Base-by-base conservation (phyloP, 37 sponge, comb jelly and placozoan genomes). In the Eunapius fragilis region DNA sequence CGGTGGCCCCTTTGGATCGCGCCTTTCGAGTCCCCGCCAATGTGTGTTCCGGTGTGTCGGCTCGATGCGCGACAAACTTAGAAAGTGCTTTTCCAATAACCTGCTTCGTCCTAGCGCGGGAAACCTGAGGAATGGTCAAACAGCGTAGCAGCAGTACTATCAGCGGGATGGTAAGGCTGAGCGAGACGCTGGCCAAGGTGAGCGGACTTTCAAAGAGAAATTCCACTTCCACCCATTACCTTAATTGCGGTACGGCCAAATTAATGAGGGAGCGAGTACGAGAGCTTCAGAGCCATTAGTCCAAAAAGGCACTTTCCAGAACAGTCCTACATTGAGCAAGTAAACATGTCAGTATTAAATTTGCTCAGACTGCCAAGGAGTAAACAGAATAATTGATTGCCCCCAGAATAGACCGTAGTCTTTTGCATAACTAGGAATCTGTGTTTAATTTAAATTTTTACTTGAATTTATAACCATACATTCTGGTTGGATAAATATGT, bases 31-130 rank as follows among this genome's bases (percentile, higher is more conserved):
- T 69, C 2, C 82, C 94, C 9, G 74, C 86, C 71, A 94, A 79
- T 0, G 89, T 94, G 93, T 94, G 91, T 82, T 94, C 94, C 0
- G 94, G 94, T 9, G 31, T 71, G 7, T 87, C 94, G 45, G 83
- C 93, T 69, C 94, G 87, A 58, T 92, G 93, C 10, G 92, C 93
- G 30, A 93, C 26, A 6, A 81, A 81, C 34, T 2, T 73, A 35
- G 58, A 58, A 17, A 58, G 58, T 17, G 58, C 58, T 11, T 58
- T 58, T 58, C 58, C 58, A 58, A 58, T 58, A 1, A 58, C 22
- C 58, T 58, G 14, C 58, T 58, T 58, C 58, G 22, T 58, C 22
- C 58, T 58, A 17, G 58, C 58, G 58, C 58, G 58, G 58, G 58
- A 11, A 58, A 58, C 58, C 22, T 58, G 58, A 12, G 58, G 58